Evolutionary conservation across 2,113 vertebrate genomes (phyloP).

Genomic region (Platichthys stellatus): DNA sequence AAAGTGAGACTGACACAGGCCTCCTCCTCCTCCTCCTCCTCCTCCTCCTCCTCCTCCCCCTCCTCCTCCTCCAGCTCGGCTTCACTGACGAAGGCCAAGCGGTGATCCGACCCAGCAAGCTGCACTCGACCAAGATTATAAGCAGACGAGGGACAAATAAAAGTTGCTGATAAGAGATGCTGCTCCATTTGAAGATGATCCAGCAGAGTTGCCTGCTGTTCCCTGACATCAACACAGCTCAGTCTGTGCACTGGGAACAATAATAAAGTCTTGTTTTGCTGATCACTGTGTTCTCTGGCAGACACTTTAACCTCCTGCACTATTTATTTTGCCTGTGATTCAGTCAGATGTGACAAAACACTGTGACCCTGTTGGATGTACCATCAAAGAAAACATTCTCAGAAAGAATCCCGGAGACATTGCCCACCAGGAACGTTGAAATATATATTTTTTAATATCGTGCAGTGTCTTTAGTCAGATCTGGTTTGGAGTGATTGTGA

Average conservation of each 20-base stretch:
- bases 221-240: conserved; percentile 48
- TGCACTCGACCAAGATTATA: conserved; percentile 13
- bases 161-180: conserved; percentile 16
- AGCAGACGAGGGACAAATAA: conserved; percentile 39
- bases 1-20: neutral
- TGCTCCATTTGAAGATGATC: conserved; percentile 48
- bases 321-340: conserved; percentile 64
- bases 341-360: conserved; percentile 17
- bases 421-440: neutral
- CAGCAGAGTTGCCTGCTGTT: conserved; percentile 34
- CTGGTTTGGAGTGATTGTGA: neutral
- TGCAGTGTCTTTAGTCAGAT: neutral
- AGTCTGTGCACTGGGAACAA: conserved; percentile 50
- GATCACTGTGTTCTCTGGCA: conserved; percentile 36
- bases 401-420: too few species aligned
- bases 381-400: neutral
- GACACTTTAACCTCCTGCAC: conserved; percentile 41
- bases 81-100: conserved; percentile 5
- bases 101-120: neutral
- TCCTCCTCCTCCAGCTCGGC: neutral
- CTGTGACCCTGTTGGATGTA: neutral
- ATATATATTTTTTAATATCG: too few species aligned
- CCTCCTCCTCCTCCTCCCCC: too few species aligned
- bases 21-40: neutral
- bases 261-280: conserved; percentile 55